Evolutionary conservation across 2,113 vertebrate species (phyloP), one percentile per base, ranked within the genome.

Genomic region (Helogale parvula): DNA sequence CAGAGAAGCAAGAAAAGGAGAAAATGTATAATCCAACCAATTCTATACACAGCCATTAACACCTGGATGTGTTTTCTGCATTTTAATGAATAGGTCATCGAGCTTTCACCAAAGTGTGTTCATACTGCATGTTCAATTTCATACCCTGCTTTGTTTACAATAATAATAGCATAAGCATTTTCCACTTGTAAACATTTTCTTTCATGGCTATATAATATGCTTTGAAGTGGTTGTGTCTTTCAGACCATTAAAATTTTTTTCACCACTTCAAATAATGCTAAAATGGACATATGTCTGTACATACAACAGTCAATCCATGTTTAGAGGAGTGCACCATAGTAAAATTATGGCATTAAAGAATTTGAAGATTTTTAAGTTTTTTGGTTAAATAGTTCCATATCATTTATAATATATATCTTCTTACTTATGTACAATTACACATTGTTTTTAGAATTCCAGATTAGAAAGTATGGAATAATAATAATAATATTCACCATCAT

Each of bases 41-140:
- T 82, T 94, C 93, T 38, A 65, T n/a, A 91, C 66, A 93, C 63
- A 84, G 57, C 27, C 27, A n/a, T 91, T 94, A 96, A 79, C 72
- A 91, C 52, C 65, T 87, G 41, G 72, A 72, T 83, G 66, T 84
- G 45, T 79, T 84, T 92, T 96, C 68, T 84, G 76, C 90, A 89
- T 96, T 93, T 91, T 90, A 94, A 96, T 88, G 79, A 96, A n/a
- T 91, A 93, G 77, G 66, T 76, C 54, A 50, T 85, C 91, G 82
- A 66, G 21, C 68, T 96, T 85, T 71, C 90, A 82, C 83, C 74
- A 63, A 93, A 86, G 74, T 76, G 31, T 27, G 41, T 6, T 93
- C 79, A 76, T 92, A 88, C 38, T 95, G 5, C 60, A 60, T 68
- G 65, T 66, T 77, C 66, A 83, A 25, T 96, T 94, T 86, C 50